A percentile compares a stretch with the other conserved stretches of the same genome.
phyloP scores from a whole-genome alignment of 2,113 vertebrate species.

The Mobula hypostoma region DNA sequence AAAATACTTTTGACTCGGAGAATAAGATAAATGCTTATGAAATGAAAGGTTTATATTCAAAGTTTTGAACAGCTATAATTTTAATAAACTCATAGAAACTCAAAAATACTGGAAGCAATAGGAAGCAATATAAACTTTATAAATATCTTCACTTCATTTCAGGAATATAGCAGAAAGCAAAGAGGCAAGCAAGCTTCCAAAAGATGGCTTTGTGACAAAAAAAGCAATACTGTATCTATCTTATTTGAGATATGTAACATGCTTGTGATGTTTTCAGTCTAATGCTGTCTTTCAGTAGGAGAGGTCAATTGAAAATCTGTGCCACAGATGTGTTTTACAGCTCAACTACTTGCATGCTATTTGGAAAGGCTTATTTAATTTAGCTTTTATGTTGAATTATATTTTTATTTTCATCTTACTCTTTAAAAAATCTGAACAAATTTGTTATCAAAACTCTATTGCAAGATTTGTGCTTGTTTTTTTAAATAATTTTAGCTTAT shows the following conservation, averaged over 20 bases:
- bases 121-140: neutral
- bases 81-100: neutral
- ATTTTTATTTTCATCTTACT: neutral
- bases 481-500: neutral
- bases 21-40: neutral
- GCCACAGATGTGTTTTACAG: slow-evolving; percentile 32
- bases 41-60: neutral
- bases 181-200: slow-evolving; percentile 5
- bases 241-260: slow-evolving; percentile 23
- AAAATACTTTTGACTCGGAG: neutral
- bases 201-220: slow-evolving; percentile 17
- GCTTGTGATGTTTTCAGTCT: slow-evolving; percentile 32
- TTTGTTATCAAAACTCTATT: neutral
- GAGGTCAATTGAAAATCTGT: slow-evolving; percentile 16
- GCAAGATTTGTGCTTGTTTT: too few relatives aligned
- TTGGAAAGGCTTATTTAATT: slow-evolving; percentile 15
- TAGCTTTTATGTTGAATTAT: neutral
- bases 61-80: neutral
- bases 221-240: neutral
- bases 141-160: neutral
- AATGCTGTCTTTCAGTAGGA: slow-evolving; percentile 29
- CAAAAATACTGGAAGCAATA: neutral
- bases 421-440: neutral
- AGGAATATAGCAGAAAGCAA: slow-evolving; percentile 9
- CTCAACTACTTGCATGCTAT: neutral